Evolutionary conservation across 2,888 invertebrate genomes (phyloP), one percentile per base, ranked within the genome.

Genomic region (Idaea biselata): DNA sequence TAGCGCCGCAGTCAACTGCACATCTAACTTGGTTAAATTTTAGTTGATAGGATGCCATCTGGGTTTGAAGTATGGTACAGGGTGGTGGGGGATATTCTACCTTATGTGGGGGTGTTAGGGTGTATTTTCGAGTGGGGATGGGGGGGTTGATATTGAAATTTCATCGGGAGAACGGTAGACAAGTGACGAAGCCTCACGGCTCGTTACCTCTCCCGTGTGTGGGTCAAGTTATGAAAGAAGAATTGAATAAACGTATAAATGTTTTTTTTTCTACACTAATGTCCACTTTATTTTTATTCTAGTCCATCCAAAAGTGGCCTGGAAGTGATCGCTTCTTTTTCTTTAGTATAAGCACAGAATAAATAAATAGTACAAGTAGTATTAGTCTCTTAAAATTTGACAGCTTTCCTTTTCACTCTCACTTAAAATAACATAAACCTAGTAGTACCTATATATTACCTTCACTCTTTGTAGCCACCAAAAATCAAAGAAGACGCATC

Each of bases 141-240:
- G 54, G 61, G 60, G 64, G 63, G 68, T 65, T 67, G 73, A 70
- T 81, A 82, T 84, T 81, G 84, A 82, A 82, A 82, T 82, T 83
- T 78, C 79, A 79, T 79, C 72, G 80, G 67, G 75, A 73, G 73
- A 61, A 70, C 68, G 73, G 68, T 56, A 74, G 77, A 78, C 75
- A 81, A 79, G 79, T 82, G 84, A 79, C 80, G 73, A 63, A 65
- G 76, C 69, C 75, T 80, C 68, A 78, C 77, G 79, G 69, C 77
- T 83, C 79, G 81, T 80, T 81, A 81, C 79, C 70, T 76, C 63
- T 59, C 67, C 16, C 63, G 68, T 68, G 32, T 63, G 16, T 53
- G 60, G 54, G 31, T 17, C 56, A 55, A 60, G 18, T 58, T 18
- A 32, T 18, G 16, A 11, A 31, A 58, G 8, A 4, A 55, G 11